These are phyloP conservation scores for Tricholaema leucomelas DNA, from an alignment of 2,113 vertebrate species.

Conservation along the genomic window DNA sequence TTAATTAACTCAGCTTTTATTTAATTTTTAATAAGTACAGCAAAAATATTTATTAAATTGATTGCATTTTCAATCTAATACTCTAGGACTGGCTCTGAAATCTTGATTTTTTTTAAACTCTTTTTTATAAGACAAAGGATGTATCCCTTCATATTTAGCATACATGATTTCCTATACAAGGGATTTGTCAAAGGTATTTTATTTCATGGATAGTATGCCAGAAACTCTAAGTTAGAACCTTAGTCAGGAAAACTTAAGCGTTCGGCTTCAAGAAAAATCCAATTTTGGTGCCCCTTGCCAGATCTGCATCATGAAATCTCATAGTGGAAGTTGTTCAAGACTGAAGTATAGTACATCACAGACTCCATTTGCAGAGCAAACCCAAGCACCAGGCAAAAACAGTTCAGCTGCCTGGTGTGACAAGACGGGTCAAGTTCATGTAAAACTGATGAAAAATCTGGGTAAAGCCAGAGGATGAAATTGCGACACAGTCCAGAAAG, in stretches of 20 bases:
- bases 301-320: neutral
- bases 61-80: neutral
- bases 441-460: neutral
- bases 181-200: neutral
- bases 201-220: neutral
- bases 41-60: neutral
- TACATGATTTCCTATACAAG: neutral
- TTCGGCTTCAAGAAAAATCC: neutral
- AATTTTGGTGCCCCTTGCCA: neutral
- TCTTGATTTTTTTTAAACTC: neutral
- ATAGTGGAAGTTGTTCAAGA: neutral
- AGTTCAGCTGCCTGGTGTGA: neutral
- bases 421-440: neutral
- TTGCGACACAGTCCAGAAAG: neutral
- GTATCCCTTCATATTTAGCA: neutral
- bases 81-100: neutral
- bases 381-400: neutral
- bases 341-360: neutral
- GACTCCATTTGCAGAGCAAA: neutral
- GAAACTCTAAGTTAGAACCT: neutral
- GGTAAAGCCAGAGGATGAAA: neutral
- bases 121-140: neutral
- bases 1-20: neutral
- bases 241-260: neutral
- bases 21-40: neutral